Evolutionary conservation across 1,140 invertebrate species (phyloP).

Genomic region (Acromyrmex echinatior): DNA sequence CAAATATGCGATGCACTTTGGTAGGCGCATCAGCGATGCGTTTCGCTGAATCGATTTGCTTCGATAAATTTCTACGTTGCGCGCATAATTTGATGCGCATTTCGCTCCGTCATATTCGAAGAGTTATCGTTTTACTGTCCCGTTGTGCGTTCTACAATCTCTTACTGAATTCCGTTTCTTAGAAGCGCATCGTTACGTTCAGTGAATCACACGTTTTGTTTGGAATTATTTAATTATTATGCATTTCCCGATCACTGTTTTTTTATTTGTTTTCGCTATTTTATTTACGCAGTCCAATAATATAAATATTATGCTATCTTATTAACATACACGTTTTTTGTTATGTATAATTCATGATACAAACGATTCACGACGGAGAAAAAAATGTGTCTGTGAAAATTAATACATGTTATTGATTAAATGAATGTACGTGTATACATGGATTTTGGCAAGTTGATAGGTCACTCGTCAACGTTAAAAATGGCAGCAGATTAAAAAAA

Average conservation of each 20-base stretch:
- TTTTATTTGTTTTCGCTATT: neutral
- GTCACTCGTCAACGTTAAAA: neutral
- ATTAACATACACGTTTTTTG: neutral
- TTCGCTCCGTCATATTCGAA: slow-evolving; percentile 47
- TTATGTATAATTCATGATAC: neutral
- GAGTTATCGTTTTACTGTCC: slow-evolving; percentile 48
- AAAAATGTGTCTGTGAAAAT: neutral
- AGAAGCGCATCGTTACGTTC: neutral
- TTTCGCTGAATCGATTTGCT: slow-evolving; percentile 61
- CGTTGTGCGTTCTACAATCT: slow-evolving; percentile 37
- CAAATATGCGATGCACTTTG: slow-evolving; percentile 56
- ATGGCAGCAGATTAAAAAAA: too few species aligned
- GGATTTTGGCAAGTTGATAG: neutral
- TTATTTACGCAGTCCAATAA: neutral
- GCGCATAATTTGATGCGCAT: slow-evolving; percentile 57
- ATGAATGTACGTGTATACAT: neutral
- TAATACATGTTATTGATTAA: neutral
- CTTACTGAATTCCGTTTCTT: slow-evolving; percentile 37
- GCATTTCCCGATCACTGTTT: neutral
- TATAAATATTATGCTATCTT: neutral
- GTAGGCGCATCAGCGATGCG: slow-evolving; percentile 49
- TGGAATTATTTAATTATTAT: slow-evolving; percentile 15
- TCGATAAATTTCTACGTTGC: slow-evolving; percentile 56
- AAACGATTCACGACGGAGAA: neutral
- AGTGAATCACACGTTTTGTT: neutral